Conservation (phyloP, 2,888 invertebrate species). For the Eretmocerus hayati region DNA sequence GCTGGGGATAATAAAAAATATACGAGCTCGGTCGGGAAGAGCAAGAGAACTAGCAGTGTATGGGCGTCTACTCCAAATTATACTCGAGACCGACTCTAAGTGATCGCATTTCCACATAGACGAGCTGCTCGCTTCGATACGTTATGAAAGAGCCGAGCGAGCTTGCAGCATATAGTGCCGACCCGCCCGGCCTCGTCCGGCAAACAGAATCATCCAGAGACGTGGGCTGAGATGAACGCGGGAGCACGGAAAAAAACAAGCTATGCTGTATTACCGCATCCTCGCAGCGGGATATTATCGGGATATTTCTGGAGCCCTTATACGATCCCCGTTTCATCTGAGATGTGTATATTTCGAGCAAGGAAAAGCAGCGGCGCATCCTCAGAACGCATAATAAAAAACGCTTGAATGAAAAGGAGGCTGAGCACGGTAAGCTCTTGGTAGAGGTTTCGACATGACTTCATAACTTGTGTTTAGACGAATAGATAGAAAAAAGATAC, state of each 20-base stretch:
- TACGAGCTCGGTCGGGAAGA: conserved; percentile 31
- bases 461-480: not conserved
- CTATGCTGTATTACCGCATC: too few species aligned
- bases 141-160: conserved; percentile 38
- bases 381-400: conserved; percentile 19
- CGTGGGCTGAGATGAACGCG: not conserved
- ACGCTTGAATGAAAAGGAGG: too few species aligned
- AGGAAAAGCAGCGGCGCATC: not conserved
- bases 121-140: conserved; percentile 41
- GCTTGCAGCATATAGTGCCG: conserved; percentile 14
- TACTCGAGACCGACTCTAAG: conserved; percentile 44
- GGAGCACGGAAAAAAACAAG: too few species aligned
- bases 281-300: conserved; percentile 29
- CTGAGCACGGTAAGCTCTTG: too few species aligned
- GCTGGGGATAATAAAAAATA: conserved; percentile 45
- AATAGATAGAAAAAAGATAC: too few species aligned
- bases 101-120: conserved; percentile 48
- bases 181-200: not conserved
- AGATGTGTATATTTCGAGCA: too few species aligned
- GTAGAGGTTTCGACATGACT: too few species aligned
- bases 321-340: conserved; percentile 25
- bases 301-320: conserved; percentile 35
- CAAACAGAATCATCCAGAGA: not conserved
- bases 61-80: conserved; percentile 33
- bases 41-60: conserved; percentile 5